A percentile compares a stretch with the other conserved stretches of the same genome.
phyloP scores from a whole-genome alignment of 2,797 vertebrate species.

The Apodemus agrarius region DNA sequence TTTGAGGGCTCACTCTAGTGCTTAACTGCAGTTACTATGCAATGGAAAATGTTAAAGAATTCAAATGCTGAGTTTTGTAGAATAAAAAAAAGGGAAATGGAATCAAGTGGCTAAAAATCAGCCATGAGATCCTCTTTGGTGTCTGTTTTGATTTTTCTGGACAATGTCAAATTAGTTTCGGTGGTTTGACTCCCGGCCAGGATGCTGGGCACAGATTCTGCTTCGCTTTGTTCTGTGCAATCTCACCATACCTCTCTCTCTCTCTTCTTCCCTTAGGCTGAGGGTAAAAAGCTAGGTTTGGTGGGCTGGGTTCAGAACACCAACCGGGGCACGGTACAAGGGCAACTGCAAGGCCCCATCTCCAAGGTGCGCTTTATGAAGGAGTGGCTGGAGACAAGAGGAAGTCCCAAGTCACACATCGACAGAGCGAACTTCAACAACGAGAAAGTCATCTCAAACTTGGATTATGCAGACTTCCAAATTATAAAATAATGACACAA shows the following conservation, averaged over 20 bases:
- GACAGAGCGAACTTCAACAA: constrained; percentile 92
- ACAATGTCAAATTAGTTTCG: constrained; percentile 75
- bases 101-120: constrained; percentile 53
- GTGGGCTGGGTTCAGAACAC: constrained; percentile 98
- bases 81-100: constrained; percentile 38
- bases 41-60: constrained; percentile 68
- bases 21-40: constrained; percentile 30
- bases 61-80: constrained; percentile 50
- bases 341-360: constrained; percentile 88
- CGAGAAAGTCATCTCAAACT: constrained; percentile 88
- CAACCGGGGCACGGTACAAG: constrained; percentile 91
- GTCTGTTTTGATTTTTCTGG: constrained; percentile 71
- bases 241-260: constrained; percentile 49
- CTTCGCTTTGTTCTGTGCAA: constrained; percentile 47
- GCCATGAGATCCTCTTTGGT: constrained; percentile 48
- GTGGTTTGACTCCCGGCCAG: constrained; percentile 70
- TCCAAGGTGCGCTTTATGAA: constrained; percentile 92
- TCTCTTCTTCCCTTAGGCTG: constrained; percentile 86
- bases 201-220: constrained; percentile 56
- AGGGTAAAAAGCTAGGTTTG: constrained; percentile 93
- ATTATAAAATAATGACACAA: constrained; percentile 86
- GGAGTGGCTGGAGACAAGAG: constrained; percentile 92
- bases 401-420: constrained; percentile 95
- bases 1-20: constrained; percentile 50
- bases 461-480: constrained; percentile 91